Percentiles rank a stretch among this genome's conserved stretches.
Evolutionary conservation across 2,113 vertebrate genomes (phyloP).

Genomic region (Paramisgurnus dabryanus): DNA sequence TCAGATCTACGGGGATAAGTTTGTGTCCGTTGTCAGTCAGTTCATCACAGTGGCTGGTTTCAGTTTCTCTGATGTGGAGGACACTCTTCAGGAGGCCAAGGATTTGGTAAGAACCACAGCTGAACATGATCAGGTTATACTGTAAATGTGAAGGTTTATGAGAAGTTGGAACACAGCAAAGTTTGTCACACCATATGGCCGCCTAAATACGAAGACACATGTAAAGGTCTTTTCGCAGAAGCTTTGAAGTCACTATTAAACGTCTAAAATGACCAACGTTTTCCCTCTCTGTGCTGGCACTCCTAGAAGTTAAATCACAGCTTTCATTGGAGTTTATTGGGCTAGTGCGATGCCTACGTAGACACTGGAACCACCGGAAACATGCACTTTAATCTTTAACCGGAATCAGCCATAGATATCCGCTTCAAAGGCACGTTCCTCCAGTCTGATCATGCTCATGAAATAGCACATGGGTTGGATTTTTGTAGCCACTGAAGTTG

Average conservation of each 20-base stretch:
- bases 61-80: slow-evolving; percentile 96
- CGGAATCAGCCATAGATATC: slow-evolving; percentile 6
- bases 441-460: not conserved
- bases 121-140: not conserved
- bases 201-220: not conserved
- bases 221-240: not conserved
- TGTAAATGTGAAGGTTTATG: slow-evolving; percentile 19
- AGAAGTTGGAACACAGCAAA: not conserved
- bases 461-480: slow-evolving; percentile 27
- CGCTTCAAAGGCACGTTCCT: slow-evolving; percentile 38
- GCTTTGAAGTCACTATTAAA: slow-evolving; percentile 38
- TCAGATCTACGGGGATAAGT: slow-evolving; percentile 85
- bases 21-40: slow-evolving; percentile 92
- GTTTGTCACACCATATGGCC: slow-evolving; percentile 18
- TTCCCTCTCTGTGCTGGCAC: not conserved
- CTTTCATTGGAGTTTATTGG: slow-evolving; percentile 19
- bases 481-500: slow-evolving; percentile 2
- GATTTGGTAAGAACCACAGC: slow-evolving; percentile 80
- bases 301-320: slow-evolving; percentile 21
- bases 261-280: not conserved
- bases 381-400: slow-evolving; percentile 36
- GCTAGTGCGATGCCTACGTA: not conserved
- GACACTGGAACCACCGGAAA: slow-evolving; percentile 34
- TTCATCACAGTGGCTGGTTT: slow-evolving; percentile 98
- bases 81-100: slow-evolving; percentile 89